Evolutionary conservation across 2,113 vertebrate genomes (phyloP).

Genomic region (Ammospiza caudacuta): DNA sequence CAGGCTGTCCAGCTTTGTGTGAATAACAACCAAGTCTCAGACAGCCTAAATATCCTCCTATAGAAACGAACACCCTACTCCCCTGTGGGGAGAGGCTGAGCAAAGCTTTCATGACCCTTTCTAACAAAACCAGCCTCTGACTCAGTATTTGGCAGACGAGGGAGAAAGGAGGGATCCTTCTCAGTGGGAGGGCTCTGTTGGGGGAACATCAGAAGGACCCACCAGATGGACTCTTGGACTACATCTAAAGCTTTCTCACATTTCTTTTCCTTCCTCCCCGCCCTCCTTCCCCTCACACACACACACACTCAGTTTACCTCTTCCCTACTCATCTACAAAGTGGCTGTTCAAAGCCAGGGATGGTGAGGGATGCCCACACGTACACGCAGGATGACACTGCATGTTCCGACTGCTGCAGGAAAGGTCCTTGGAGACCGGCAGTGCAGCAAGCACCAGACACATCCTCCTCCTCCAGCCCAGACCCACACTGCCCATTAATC

Average conservation of each 20-base stretch:
- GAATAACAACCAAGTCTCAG: not conserved
- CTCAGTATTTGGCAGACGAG: constrained; percentile 26
- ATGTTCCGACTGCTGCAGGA: not conserved
- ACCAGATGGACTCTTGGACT: constrained; percentile 60
- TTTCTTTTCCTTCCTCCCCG: constrained; percentile 65
- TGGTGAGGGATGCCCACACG: not conserved
- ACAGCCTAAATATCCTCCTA: constrained; percentile 8
- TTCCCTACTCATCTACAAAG: constrained; percentile 45
- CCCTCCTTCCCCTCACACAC: not conserved
- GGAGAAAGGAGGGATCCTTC: constrained; percentile 52
- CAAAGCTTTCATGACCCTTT: constrained; percentile 30
- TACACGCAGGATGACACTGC: not conserved
- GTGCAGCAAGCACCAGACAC: fast-evolving
- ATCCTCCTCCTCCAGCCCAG: not conserved
- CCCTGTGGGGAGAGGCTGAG: not conserved
- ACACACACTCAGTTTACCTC: not conserved
- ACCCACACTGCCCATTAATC: fast-evolving
- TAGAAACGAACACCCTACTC: not conserved
- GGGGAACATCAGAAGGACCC: constrained; percentile 55
- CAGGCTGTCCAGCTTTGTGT: not conserved
- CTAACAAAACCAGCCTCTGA: constrained; percentile 37
- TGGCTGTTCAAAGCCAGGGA: constrained; percentile 12
- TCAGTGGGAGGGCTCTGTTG: constrained; percentile 13
- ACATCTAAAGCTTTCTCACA: constrained; percentile 67
- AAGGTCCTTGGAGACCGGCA: fast-evolving